phyloP scores from a whole-genome alignment of 2,888 invertebrate genomes.

The Agelastica alni region DNA sequence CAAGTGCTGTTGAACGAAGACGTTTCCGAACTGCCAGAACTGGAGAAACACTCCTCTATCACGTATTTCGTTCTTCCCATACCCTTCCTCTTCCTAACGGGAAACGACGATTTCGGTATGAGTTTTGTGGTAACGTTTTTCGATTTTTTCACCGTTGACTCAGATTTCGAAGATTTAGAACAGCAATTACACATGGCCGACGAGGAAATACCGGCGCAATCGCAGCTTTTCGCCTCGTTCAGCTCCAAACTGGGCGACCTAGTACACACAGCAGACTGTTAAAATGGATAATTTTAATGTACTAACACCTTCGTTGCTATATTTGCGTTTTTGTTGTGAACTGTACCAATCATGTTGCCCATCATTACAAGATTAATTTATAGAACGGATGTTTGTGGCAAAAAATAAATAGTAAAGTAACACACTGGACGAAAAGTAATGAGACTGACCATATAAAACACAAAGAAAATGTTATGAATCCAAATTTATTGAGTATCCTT shows the following conservation, averaged over 20 bases:
- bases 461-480: too few relatives aligned
- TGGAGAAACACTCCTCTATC: conserved; percentile 45
- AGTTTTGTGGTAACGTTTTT: conserved; percentile 20
- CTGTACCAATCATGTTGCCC: too few relatives aligned
- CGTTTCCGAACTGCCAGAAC: conserved; percentile 59
- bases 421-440: too few relatives aligned
- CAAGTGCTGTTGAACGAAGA: conserved; percentile 78
- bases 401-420: too few relatives aligned
- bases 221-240: conserved; percentile 40
- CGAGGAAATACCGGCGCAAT: conserved; percentile 26
- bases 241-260: conserved; percentile 66
- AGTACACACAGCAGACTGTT: too few relatives aligned
- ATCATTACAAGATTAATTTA: too few relatives aligned
- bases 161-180: neutral
- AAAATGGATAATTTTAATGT: too few relatives aligned
- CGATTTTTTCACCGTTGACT: conserved; percentile 10
- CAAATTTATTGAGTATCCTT: too few relatives aligned
- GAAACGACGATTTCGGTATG: conserved; percentile 33
- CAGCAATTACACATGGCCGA: conserved; percentile 25
- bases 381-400: too few relatives aligned
- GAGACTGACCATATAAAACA: too few relatives aligned
- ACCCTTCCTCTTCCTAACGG: conserved; percentile 29
- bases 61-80: conserved; percentile 16
- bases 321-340: too few relatives aligned
- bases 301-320: too few relatives aligned